Percentiles rank a stretch among this genome's conserved stretches.
phyloP scores from a whole-genome alignment of 2,113 vertebrate genomes.

The Seriola dumerili region DNA sequence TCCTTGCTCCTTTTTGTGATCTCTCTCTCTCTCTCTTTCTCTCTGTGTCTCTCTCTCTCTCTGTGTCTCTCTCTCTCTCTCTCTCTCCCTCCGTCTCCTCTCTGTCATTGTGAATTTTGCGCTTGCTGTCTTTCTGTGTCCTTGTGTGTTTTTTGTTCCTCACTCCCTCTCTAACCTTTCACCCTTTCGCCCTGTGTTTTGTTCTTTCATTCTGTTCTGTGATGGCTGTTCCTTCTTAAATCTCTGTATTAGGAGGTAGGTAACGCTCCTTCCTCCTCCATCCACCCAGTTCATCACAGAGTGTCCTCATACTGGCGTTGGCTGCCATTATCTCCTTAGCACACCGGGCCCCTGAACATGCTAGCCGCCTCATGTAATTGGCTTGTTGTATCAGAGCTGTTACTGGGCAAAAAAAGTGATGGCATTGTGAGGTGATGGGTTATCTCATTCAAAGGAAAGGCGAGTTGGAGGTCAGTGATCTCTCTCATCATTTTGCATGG shows the following conservation, averaged over 20 bases:
- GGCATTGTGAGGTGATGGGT: constrained; percentile 30
- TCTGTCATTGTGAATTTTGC: constrained; percentile 34
- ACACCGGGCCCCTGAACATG: constrained; percentile 38
- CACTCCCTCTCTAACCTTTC: constrained; percentile 89
- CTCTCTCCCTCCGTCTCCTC: constrained; percentile 4
- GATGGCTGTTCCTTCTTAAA: constrained; percentile 92
- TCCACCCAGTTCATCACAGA: constrained; percentile 36
- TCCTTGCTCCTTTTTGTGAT: constrained; percentile 84
- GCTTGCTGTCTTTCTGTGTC: constrained; percentile 38
- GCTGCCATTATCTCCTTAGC: constrained; percentile 50
- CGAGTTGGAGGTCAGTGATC: constrained; percentile 34
- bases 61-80: neutral
- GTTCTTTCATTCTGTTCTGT: constrained; percentile 86
- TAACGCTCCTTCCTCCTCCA: constrained; percentile 80
- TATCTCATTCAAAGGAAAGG: constrained; percentile 22
- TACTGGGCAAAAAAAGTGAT: constrained; percentile 12
- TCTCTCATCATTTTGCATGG: constrained; percentile 41
- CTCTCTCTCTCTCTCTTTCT: constrained; percentile 1
- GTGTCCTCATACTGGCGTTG: constrained; percentile 18
- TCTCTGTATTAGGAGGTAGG: constrained; percentile 93
- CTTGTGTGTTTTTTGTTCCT: constrained; percentile 84
- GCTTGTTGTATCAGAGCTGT: constrained; percentile 39
- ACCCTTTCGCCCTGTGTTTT: constrained; percentile 84
- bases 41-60: neutral
- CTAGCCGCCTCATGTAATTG: constrained; percentile 40